Conservation (phyloP, 2,113 vertebrate genomes). For the Salvelinus sp. region DNA sequence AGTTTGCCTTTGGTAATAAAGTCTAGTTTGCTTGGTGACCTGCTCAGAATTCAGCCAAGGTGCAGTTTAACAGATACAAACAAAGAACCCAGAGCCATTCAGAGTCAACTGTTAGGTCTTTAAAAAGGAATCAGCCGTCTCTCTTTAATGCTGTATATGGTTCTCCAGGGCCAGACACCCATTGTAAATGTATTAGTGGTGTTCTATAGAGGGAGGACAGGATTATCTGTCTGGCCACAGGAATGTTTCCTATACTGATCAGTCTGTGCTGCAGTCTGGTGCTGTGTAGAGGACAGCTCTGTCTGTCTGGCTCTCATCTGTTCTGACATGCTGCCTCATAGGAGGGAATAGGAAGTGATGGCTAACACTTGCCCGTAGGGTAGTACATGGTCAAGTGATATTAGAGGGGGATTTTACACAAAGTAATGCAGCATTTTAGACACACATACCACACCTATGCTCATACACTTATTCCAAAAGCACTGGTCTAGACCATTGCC, state of each 20-base stretch:
- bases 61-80: not conserved
- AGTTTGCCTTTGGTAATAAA: not conserved
- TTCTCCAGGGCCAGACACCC: not conserved
- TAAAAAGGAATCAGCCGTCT: conserved; percentile 32
- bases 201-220: not conserved
- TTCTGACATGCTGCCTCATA: conserved; percentile 30
- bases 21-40: not conserved
- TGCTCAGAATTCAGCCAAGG: not conserved
- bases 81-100: not conserved
- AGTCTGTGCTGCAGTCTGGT: not conserved
- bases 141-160: conserved; percentile 7
- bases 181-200: conserved; percentile 15
- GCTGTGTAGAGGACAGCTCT: not conserved
- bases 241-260: conserved; percentile 6
- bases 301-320: conserved; percentile 31
- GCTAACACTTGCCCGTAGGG: conserved; percentile 8
- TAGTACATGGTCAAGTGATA: conserved; percentile 19
- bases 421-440: conserved; percentile 11
- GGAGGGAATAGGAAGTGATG: conserved; percentile 27
- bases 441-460: not conserved
- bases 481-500: no score
- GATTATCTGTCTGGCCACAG: conserved; percentile 10
- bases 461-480: not conserved
- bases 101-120: not conserved
- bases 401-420: conserved; percentile 18